A percentile compares a stretch with the other conserved stretches of the same genome.
Evolutionary conservation across 1,140 invertebrate species (phyloP).

Genomic region (Centruroides sculpturatus): DNA sequence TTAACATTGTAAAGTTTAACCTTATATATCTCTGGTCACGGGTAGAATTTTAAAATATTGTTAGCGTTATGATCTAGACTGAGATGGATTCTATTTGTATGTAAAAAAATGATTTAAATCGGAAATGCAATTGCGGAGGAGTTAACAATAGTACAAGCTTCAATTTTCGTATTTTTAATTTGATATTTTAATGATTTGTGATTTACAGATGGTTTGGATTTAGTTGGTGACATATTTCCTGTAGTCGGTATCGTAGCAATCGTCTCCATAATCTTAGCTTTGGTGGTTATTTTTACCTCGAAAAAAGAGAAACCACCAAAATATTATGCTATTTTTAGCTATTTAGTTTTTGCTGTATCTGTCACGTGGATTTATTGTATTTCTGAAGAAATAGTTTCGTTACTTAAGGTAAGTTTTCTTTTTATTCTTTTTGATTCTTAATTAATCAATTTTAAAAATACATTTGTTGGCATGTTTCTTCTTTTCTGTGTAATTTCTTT

Average conservation of each 20-base stretch:
- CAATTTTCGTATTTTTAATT: too few relatives aligned
- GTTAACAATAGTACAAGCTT: too few relatives aligned
- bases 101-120: too few relatives aligned
- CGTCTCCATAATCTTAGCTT: constrained; percentile 21
- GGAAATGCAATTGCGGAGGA: too few relatives aligned
- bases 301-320: constrained; percentile 24
- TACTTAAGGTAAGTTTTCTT: constrained; percentile 31
- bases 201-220: constrained; percentile 30
- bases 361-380: constrained; percentile 50
- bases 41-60: too few relatives aligned
- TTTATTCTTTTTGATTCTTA: neutral
- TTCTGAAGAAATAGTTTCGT: constrained; percentile 48
- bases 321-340: constrained; percentile 37
- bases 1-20: too few relatives aligned
- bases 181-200: neutral
- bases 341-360: constrained; percentile 45
- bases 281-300: constrained; percentile 28
- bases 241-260: constrained; percentile 22
- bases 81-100: too few relatives aligned
- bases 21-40: too few relatives aligned
- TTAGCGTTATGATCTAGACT: too few relatives aligned
- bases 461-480: too few relatives aligned
- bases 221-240: constrained; percentile 23
- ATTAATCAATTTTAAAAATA: too few relatives aligned
- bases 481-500: too few relatives aligned